Conservation (phyloP, 2,888 invertebrate species). For the Cantharis rustica region DNA sequence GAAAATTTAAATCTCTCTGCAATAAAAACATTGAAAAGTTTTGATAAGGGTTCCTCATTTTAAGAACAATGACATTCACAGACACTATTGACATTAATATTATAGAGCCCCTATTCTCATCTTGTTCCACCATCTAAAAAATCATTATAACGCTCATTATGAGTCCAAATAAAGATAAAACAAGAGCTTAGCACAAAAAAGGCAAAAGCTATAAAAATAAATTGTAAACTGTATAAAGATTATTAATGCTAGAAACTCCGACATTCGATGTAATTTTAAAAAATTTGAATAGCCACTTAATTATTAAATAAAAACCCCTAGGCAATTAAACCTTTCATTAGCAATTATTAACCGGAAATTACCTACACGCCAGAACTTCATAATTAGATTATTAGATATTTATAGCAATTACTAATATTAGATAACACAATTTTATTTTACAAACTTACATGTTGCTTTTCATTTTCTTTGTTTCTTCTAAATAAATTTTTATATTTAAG, state of each 20-base stretch:
- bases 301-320: conserved; percentile 15
- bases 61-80: conserved; percentile 53
- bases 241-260: conserved; percentile 20
- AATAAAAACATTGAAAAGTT: conserved; percentile 52
- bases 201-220: conserved; percentile 49
- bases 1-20: conserved; percentile 38
- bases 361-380: conserved; percentile 18
- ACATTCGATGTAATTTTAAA: conserved; percentile 17
- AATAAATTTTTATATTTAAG: conserved; percentile 25
- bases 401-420: conserved; percentile 10
- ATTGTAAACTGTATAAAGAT: conserved; percentile 45
- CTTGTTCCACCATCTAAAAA: conserved; percentile 48
- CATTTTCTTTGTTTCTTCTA: conserved; percentile 16
- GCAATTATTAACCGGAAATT: conserved; percentile 23
- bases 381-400: conserved; percentile 30
- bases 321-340: conserved; percentile 27
- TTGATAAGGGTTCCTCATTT: conserved; percentile 52
- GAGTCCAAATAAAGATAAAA: conserved; percentile 52
- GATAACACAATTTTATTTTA: neutral
- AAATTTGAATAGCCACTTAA: conserved; percentile 18
- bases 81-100: conserved; percentile 53
- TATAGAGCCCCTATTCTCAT: conserved; percentile 44
- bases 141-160: conserved; percentile 52
- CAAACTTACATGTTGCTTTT: neutral
- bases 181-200: conserved; percentile 44